phyloP scores from a whole-genome alignment of 2,888 invertebrate species.

The Osedax fenrisi region DNA sequence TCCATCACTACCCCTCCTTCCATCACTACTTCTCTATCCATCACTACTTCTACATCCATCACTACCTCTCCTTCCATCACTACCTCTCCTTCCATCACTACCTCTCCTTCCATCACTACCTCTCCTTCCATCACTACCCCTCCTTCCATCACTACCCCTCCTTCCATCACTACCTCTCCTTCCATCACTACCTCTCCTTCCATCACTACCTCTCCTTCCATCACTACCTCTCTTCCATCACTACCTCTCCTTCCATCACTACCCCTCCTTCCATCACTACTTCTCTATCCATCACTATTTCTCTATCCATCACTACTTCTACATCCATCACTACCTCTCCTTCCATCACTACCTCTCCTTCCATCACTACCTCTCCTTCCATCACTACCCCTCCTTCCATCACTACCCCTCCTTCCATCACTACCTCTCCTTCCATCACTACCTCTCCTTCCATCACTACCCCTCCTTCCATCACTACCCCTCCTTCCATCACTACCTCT shows the following conservation, averaged over 20 bases:
- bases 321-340: neutral
- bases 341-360: neutral
- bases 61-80: neutral
- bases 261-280: neutral
- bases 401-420: neutral
- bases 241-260: neutral
- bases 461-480: neutral
- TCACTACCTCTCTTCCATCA: neutral
- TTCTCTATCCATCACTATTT: neutral
- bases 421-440: neutral
- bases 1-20: neutral
- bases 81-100: neutral
- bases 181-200: neutral
- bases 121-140: neutral
- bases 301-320: neutral
- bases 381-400: neutral
- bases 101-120: neutral
- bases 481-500: neutral
- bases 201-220: neutral
- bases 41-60: neutral
- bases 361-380: neutral
- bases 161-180: neutral
- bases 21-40: neutral
- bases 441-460: neutral
- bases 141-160: neutral